phyloP scores from a whole-genome alignment of 2,113 vertebrate genomes.

The Epinephelus fuscoguttatus region DNA sequence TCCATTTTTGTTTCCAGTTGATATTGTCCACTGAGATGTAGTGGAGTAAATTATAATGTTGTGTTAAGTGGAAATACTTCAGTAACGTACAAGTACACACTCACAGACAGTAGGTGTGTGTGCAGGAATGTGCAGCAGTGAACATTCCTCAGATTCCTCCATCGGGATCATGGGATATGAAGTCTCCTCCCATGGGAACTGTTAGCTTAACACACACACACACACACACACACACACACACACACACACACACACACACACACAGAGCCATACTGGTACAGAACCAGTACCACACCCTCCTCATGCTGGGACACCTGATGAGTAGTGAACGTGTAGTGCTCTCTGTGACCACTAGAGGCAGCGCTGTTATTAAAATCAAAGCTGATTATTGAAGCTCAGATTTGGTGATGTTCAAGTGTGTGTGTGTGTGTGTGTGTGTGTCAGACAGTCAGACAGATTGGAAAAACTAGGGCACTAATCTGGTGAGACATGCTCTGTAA shows the following conservation, averaged over 20 bases:
- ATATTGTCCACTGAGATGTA: too few relatives aligned
- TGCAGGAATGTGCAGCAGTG: constrained; percentile 57
- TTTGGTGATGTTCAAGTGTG: not conserved
- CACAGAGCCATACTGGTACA: not conserved
- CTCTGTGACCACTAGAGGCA: not conserved
- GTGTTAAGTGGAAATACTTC: too few relatives aligned
- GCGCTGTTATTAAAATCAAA: not conserved
- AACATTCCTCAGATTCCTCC: constrained; percentile 59
- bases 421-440: not conserved
- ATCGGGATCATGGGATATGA: constrained; percentile 60
- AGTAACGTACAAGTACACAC: not conserved
- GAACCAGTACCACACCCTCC: too few relatives aligned
- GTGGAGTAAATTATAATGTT: too few relatives aligned
- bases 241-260: constrained; percentile 2
- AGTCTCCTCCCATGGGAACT: constrained; percentile 40
- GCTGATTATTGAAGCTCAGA: not conserved
- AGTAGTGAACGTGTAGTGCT: not conserved
- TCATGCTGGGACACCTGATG: not conserved
- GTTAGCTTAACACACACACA: constrained; percentile 2
- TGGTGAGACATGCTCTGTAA: constrained; percentile 18
- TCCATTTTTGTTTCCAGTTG: too few relatives aligned
- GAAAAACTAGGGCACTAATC: constrained; percentile 62
- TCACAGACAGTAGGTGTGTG: constrained; percentile 13
- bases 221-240: not conserved
- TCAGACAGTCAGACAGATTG: not conserved